These are phyloP conservation scores for Remorina albescens DNA, from an alignment of 2,797 vertebrate genomes.

Conservation along the genomic window DNA sequence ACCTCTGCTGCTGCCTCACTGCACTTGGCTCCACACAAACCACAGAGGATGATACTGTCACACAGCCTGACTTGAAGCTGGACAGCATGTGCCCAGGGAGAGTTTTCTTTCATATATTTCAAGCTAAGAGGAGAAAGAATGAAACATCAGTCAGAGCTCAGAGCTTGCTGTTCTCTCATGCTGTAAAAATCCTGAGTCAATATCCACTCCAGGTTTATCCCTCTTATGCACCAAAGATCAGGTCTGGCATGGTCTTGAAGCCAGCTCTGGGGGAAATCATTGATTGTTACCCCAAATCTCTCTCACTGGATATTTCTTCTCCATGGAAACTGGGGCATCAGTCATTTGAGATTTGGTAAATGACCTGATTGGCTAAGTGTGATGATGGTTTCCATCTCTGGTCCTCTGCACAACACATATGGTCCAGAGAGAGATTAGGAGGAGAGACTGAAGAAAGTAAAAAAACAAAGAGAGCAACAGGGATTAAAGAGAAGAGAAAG, in stretches of 20 bases:
- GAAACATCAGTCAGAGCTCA: not conserved
- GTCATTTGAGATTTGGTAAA: conserved; percentile 72
- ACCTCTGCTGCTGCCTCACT: conserved; percentile 35
- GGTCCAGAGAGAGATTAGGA: conserved; percentile 28
- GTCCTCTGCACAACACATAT: conserved; percentile 52
- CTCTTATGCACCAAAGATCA: conserved; percentile 38
- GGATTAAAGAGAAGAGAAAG: not conserved
- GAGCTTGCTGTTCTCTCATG: conserved; percentile 8
- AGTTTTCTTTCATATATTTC: conserved; percentile 4
- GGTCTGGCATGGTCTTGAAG: conserved; percentile 18
- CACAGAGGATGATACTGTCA: conserved; percentile 43
- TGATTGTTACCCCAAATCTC: conserved; percentile 50
- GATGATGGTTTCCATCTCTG: conserved; percentile 46
- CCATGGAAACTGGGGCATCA: conserved; percentile 78
- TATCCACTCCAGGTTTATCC: conserved; percentile 27
- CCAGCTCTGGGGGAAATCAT: conserved; percentile 45
- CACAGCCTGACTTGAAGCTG: conserved; percentile 24
- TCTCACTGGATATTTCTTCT: conserved; percentile 57
- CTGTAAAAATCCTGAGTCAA: conserved; percentile 17
- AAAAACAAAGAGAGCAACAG: not conserved
- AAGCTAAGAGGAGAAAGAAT: not conserved
- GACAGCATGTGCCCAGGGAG: not conserved
- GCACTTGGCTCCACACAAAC: conserved; percentile 31
- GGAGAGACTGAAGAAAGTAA: conserved; percentile 1
- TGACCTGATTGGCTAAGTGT: conserved; percentile 62